Base-by-base conservation (phyloP, 37 sponge, comb jelly and placozoan genomes). In the Theonella swinhoei region DNA sequence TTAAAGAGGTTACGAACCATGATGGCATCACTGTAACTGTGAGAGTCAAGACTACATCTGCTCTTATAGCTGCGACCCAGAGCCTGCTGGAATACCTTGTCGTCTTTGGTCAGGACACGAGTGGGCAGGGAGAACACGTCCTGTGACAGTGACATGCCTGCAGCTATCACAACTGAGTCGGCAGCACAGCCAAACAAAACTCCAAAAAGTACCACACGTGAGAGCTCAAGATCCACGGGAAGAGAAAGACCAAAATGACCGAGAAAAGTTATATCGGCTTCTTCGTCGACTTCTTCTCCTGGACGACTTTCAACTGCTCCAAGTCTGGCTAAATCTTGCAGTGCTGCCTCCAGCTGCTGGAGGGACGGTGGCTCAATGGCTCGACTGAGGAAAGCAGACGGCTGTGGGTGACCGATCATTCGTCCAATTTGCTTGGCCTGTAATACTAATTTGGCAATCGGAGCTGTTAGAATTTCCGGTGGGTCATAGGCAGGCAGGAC, bases 51-150 rank as follows among this genome's bases (percentile, higher is more conserved):
- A 24, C 35, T n/a, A 19, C 47, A 80, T 7, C 91, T 65, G 31
- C 75, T 30, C 4, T 76, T 61, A 17, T 40, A 47, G 64, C 87
- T 86, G 20, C 42, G 34, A 66, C 33, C 31, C 36, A 93, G 69
- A 4, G 62, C 36, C 14, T 64, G 28, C 24, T 42, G 37, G 41
- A 77, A 93, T 30, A 29, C 37, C 0, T 26, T 60, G 0, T 81
- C 81, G 0, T 72, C 68, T 20, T 78, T 78, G 17, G 43, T 58
- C 36, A 86, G 32, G 0, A 85, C n/a, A 23, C 59, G 62, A 9
- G 40, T 75, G 19, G 93, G 93, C 7, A 86, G 65, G 4, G 69
- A 34, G 62, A 93, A 86, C n/a, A 85, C 82, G 75, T 93, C 91
- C 42, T 68, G 77, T 24, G 59, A 61, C 24, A 89, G 69, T 25